Conservation (phyloP, 2,888 invertebrate genomes). For the Cephus spinipes region DNA sequence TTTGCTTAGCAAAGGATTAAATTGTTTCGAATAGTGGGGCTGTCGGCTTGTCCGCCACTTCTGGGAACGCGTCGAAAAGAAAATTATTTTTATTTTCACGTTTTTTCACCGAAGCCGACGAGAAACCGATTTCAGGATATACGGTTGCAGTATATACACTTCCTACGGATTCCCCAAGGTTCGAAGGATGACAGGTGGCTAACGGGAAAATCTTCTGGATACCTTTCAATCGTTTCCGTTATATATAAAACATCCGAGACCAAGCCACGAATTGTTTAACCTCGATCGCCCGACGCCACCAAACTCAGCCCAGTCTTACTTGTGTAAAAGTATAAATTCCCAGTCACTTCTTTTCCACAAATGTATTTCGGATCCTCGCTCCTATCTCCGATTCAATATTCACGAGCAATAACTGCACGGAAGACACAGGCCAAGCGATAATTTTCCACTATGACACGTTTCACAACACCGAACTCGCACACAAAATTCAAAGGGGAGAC, state of each 20-base stretch:
- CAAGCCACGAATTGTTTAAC: background rate
- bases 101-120: background rate
- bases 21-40: constrained; percentile 11
- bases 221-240: background rate
- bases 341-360: constrained; percentile 21
- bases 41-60: background rate
- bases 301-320: background rate
- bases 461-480: background rate
- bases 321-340: background rate
- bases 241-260: background rate
- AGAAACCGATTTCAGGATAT: background rate
- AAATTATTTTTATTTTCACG: constrained; percentile 5
- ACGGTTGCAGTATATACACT: background rate
- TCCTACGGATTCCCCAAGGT: background rate
- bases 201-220: background rate
- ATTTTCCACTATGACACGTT: background rate
- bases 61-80: background rate
- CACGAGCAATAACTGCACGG: background rate
- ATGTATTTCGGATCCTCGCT: constrained; percentile 13
- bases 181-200: background rate
- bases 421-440: background rate
- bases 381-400: background rate
- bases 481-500: background rate
- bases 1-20: constrained; percentile 18
- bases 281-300: background rate